phyloP scores from a whole-genome alignment of 2,797 vertebrate species.

The Ambastaia sidthimunki region DNA sequence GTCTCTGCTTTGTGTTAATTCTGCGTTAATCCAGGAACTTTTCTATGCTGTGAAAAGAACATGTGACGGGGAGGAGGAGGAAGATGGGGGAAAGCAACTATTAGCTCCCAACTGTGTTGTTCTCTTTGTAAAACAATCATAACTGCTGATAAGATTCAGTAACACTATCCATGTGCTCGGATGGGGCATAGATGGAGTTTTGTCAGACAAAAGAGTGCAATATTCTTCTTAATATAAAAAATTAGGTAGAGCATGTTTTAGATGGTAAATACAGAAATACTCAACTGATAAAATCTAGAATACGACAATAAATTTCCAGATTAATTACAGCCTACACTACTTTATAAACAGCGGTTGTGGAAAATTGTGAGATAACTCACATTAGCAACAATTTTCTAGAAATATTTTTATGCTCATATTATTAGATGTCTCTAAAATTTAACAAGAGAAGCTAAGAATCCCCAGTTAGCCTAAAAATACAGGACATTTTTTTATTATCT shows the following conservation, averaged over 20 bases:
- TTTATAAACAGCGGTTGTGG: not conserved
- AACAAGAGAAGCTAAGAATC: too few relatives aligned
- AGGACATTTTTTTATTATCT: too few relatives aligned
- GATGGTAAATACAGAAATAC: slow-evolving; percentile 1
- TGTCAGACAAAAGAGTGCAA: not conserved
- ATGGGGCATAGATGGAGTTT: not conserved
- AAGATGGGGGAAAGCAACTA: slow-evolving; percentile 41
- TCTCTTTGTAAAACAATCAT: slow-evolving; percentile 30
- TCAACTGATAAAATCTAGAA: not conserved
- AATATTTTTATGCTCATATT: not conserved
- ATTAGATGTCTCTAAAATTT: not conserved
- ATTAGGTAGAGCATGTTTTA: slow-evolving; percentile 4
- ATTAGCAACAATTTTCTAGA: too few relatives aligned
- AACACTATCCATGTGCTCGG: not conserved
- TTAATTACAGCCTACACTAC: not conserved
- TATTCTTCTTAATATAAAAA: not conserved
- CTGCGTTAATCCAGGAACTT: slow-evolving; percentile 84
- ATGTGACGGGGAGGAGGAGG: slow-evolving; percentile 77
- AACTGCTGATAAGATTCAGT: slow-evolving; percentile 20
- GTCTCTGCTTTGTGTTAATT: slow-evolving; percentile 79
- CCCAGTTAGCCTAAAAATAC: too few relatives aligned
- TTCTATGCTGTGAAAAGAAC: slow-evolving; percentile 84
- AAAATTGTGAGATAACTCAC: too few relatives aligned
- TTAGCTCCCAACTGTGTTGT: slow-evolving; percentile 49
- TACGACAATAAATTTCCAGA: not conserved